Conservation (phyloP, 1,140 invertebrate species). For the Drosophila busckii region DNA sequence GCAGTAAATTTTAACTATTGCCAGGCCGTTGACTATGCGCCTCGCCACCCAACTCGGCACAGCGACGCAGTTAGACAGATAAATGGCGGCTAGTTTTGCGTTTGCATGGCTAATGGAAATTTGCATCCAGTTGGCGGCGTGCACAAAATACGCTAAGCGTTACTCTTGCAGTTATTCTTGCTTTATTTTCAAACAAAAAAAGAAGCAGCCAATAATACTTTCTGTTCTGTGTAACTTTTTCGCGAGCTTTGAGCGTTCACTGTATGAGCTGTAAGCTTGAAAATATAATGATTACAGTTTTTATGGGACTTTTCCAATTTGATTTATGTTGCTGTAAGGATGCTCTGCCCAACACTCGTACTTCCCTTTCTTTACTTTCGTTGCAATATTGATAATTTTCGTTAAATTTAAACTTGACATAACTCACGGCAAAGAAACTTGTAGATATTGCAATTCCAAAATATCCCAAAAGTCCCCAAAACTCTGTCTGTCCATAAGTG, state of each 20-base stretch:
- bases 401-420: not conserved
- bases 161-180: constrained; percentile 9
- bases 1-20: constrained; percentile 74
- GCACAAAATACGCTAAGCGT: constrained; percentile 56
- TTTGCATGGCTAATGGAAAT: constrained; percentile 75
- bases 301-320: not conserved
- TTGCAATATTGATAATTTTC: no score
- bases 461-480: no score
- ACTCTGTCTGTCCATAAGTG: no score
- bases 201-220: not conserved
- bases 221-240: constrained; percentile 14
- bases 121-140: constrained; percentile 67
- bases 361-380: no score
- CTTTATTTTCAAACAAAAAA: constrained; percentile 1
- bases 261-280: constrained; percentile 23
- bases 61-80: constrained; percentile 59
- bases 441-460: no score
- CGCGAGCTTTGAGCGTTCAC: not conserved
- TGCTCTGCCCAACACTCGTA: no score
- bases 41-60: constrained; percentile 3
- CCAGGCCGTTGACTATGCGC: constrained; percentile 38
- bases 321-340: no score
- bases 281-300: not conserved
- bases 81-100: constrained; percentile 74
- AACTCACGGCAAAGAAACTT: no score